Percentiles rank a stretch among this genome's conserved stretches.
phyloP scores from a whole-genome alignment of 2,113 vertebrate genomes.

The Etheostoma cragini region DNA sequence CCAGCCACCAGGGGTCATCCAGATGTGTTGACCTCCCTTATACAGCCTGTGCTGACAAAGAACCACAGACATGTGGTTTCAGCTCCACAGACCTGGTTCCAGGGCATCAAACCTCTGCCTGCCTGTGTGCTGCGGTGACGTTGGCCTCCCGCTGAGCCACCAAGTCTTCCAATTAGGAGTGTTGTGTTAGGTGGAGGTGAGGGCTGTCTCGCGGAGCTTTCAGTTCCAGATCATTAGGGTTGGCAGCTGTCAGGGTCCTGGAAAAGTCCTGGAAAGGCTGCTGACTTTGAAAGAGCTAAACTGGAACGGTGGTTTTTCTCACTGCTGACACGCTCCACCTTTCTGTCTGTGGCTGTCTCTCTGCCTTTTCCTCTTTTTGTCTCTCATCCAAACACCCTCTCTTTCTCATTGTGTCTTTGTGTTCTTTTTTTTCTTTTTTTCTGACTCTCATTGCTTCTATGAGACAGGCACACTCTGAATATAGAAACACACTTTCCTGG shows the following conservation, averaged over 20 bases:
- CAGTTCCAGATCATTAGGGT: not conserved
- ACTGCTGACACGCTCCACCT: not conserved
- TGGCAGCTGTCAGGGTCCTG: constrained; percentile 21
- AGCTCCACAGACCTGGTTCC: not conserved
- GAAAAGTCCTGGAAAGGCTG: constrained; percentile 34
- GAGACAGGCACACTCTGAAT: not conserved
- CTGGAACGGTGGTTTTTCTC: constrained; percentile 8
- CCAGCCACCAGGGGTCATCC: too few relatives aligned
- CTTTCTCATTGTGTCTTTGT: not conserved
- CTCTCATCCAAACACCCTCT: not conserved
- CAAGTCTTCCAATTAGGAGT: constrained; percentile 24
- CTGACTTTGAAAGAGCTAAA: not conserved
- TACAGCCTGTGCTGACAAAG: not conserved
- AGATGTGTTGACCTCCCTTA: too few relatives aligned
- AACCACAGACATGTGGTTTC: not conserved
- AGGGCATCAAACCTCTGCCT: not conserved
- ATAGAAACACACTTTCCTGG: not conserved
- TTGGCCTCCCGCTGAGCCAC: not conserved
- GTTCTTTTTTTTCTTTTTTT: not conserved
- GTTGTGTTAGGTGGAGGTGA: not conserved
- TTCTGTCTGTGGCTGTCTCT: not conserved
- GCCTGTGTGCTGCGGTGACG: constrained; percentile 1
- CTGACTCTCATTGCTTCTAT: not conserved
- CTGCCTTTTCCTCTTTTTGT: not conserved
- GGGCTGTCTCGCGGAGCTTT: constrained; percentile 5